phyloP scores from a whole-genome alignment of 2,888 invertebrate genomes.

The Elysia crispata region DNA sequence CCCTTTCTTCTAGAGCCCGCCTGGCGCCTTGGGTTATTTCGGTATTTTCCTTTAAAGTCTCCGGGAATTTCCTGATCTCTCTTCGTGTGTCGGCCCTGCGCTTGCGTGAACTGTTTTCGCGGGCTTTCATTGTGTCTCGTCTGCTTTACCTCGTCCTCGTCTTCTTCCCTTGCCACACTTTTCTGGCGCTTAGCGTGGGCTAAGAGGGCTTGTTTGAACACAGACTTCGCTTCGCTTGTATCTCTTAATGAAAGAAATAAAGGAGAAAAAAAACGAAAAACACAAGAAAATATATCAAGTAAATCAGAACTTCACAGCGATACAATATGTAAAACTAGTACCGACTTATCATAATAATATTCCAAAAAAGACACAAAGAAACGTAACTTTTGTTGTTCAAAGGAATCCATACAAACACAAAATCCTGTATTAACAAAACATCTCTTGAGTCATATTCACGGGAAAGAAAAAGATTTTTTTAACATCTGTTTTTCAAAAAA shows the following conservation, averaged over 20 bases:
- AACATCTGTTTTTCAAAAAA: too few relatives aligned
- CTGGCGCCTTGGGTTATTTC: neutral
- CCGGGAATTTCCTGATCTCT: neutral
- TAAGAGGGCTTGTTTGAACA: neutral
- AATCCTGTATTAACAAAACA: too few relatives aligned
- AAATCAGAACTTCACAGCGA: too few relatives aligned
- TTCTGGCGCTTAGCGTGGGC: neutral
- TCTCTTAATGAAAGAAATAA: neutral
- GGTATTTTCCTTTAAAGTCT: neutral
- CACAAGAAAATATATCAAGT: too few relatives aligned
- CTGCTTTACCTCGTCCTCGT: neutral
- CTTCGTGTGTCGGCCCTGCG: neutral
- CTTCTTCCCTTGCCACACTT: neutral
- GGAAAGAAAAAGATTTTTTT: too few relatives aligned
- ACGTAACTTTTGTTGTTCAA: too few relatives aligned
- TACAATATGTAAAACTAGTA: too few relatives aligned
- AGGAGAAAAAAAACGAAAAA: too few relatives aligned
- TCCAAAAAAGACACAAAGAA: too few relatives aligned
- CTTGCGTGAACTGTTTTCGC: neutral
- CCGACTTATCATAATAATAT: too few relatives aligned
- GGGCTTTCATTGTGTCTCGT: neutral
- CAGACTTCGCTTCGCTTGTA: constrained; percentile 25
- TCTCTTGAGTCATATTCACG: too few relatives aligned
- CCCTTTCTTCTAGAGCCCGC: neutral
- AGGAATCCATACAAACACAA: too few relatives aligned